Conservation (phyloP, 2,113 vertebrate species). For the Prinia subflava region DNA sequence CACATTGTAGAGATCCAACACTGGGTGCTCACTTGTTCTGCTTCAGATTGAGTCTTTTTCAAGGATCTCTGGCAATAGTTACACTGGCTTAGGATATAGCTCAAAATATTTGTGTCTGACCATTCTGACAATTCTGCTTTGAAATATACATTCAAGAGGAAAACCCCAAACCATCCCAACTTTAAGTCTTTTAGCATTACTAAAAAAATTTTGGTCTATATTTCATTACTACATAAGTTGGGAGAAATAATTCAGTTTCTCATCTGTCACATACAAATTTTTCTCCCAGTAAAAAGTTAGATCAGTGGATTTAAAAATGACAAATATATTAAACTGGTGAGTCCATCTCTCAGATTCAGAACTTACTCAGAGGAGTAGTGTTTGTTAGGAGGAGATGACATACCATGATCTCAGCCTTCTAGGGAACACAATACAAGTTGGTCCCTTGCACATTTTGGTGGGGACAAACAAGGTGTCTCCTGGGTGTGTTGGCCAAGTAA, state of each 20-base stretch:
- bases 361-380: background rate
- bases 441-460: background rate
- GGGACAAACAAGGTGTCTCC: background rate
- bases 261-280: background rate
- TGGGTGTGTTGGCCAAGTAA: background rate
- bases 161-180: background rate
- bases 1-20: background rate
- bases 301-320: background rate
- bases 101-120: background rate
- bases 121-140: background rate
- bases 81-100: background rate
- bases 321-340: fast-evolving
- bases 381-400: background rate
- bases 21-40: fast-evolving
- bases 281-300: background rate
- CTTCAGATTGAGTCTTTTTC: background rate
- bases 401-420: background rate
- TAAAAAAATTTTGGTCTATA: background rate
- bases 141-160: background rate
- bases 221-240: background rate
- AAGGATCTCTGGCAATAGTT: background rate
- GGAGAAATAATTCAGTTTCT: background rate
- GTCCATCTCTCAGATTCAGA: background rate
- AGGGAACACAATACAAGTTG: background rate
- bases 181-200: background rate